A percentile compares a stretch with the other conserved stretches of the same genome.
Conservation (phyloP, 1,140 invertebrate species). For the Tetragnatha versicolor region DNA sequence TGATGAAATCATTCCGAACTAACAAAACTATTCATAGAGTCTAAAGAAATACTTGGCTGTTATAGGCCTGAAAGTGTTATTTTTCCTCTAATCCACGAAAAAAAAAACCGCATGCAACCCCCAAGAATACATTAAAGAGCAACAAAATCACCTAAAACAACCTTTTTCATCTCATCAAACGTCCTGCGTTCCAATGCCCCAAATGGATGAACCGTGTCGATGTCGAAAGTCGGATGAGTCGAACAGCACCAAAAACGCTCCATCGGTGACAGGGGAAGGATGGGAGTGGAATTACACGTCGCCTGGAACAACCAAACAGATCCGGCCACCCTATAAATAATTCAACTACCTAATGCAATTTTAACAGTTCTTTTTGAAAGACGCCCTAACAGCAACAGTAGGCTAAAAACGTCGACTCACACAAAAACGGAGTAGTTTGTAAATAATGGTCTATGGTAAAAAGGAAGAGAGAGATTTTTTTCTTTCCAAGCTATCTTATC, state of each 20-base stretch:
- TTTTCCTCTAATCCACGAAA: too few species aligned
- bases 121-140: too few species aligned
- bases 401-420: conserved; percentile 27
- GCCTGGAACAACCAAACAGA: conserved; percentile 22
- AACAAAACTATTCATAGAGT: too few species aligned
- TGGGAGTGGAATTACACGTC: conserved; percentile 42
- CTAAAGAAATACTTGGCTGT: too few species aligned
- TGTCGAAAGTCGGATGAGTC: background rate
- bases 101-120: too few species aligned
- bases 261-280: conserved; percentile 26
- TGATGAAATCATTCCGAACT: too few species aligned
- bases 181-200: too few species aligned
- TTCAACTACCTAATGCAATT: conserved; percentile 49
- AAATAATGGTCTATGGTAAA: conserved; percentile 52
- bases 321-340: conserved; percentile 35
- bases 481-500: conserved; percentile 14
- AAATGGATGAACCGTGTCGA: conserved; percentile 39
- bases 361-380: conserved; percentile 41
- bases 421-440: conserved; percentile 38
- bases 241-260: background rate
- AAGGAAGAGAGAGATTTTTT: background rate
- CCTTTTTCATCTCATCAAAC: too few species aligned
- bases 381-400: conserved; percentile 18
- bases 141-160: too few species aligned
- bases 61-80: too few species aligned